A percentile compares a stretch with the other conserved stretches of the same genome.
These are phyloP conservation scores for Molanna angustata DNA, from an alignment of 2,888 invertebrate genomes.

Conservation along the genomic window DNA sequence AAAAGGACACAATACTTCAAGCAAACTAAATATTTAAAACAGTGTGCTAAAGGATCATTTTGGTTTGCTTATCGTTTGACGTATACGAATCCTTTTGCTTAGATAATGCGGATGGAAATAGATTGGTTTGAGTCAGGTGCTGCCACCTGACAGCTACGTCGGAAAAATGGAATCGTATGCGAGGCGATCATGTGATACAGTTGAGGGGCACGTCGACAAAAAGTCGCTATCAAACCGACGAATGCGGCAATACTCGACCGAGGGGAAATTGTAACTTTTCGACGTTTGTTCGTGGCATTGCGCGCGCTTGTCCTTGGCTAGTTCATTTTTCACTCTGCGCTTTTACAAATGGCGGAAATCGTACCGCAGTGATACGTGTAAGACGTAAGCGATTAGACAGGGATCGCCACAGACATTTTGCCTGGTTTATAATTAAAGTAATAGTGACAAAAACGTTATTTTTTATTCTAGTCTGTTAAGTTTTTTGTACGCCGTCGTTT, in stretches of 20 bases:
- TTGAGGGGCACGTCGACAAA: not conserved
- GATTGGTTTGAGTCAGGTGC: conserved; percentile 23
- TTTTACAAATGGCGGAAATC: not conserved
- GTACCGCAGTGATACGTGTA: not conserved
- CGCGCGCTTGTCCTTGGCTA: not conserved
- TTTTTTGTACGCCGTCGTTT: not conserved
- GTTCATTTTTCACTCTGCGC: not conserved
- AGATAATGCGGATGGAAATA: conserved; percentile 24
- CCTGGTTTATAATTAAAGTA: not conserved
- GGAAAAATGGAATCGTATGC: not conserved
- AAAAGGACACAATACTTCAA: not conserved
- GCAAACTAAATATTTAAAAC: not conserved
- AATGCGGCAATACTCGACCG: not conserved
- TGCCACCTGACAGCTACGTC: conserved; percentile 16
- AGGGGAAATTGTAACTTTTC: not conserved
- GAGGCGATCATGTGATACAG: too few species aligned
- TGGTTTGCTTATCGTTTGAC: not conserved
- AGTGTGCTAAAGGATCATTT: not conserved
- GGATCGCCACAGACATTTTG: not conserved
- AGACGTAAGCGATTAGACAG: not conserved
- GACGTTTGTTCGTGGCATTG: not conserved
- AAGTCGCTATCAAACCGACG: not conserved
- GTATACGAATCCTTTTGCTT: conserved; percentile 6
- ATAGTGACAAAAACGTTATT: not conserved
- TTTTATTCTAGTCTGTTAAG: not conserved